Evolutionary conservation across 2,113 vertebrate genomes (phyloP), one percentile per base, ranked within the genome.

Genomic region (Peucedramus taeniatus): DNA sequence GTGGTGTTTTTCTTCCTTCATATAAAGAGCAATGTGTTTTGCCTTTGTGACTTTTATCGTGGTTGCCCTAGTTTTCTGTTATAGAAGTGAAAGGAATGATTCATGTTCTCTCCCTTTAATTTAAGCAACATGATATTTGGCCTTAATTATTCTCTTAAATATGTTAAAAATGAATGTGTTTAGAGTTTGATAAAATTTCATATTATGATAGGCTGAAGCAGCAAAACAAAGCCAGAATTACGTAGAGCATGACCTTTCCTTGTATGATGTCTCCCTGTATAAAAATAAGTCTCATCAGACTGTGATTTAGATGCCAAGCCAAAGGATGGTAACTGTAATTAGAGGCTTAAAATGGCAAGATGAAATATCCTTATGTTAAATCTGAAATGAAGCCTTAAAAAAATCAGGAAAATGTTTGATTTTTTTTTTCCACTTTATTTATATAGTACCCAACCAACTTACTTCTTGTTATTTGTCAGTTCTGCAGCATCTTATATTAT

Each of bases 101-200:
- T 90, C 74, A 88, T 93, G 14, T 94, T 83, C 57, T 97, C 83
- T 95, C 93, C 60, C 75, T 97, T 96, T 97, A 97, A 97, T 96
- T 97, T 97, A 97, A 75, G 87, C 93, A 97, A 95, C 87, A 82
- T 94, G 89, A 53, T 95, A 96, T 95, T 95, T 95, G 76, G 83
- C 76, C 51, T 93, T 94, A 83, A 91, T 95, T 94, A 94, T 93
- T 91, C 51, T 91, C 56, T 83, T 77, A 90, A 77, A 70, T 40
- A 90, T 87, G 31, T 68, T 63, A 59, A 53, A 72, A 94, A 94
- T 86, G 81, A 71, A 39, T 64, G 63, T 84, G 14, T 69, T 87
- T 80, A 72, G 24, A 91, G 22, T 88, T 93, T 77, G 74, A 64
- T 87, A 87, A 56, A 78, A 80, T 69, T 93, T 89, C 39, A 17